These are phyloP conservation scores for Elysia crispata DNA, from an alignment of 2,888 invertebrate species.

Conservation along the genomic window DNA sequence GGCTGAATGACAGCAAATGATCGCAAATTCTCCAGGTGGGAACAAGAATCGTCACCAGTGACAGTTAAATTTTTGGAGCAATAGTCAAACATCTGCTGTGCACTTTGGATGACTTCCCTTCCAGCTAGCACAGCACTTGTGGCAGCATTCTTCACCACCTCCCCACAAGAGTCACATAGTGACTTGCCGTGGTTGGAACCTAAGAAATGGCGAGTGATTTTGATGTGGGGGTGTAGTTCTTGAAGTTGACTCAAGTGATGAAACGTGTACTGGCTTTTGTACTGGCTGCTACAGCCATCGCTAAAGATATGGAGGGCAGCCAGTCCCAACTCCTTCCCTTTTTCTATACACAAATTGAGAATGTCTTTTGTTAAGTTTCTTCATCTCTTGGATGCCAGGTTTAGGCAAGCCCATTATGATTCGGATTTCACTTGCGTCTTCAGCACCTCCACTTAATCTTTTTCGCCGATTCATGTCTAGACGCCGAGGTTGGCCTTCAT, in stretches of 20 bases:
- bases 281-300: conserved; percentile 2
- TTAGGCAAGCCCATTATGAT: no score
- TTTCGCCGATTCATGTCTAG: no score
- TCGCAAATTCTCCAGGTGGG: no score
- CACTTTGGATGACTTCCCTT: conserved; percentile 14
- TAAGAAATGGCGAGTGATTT: conserved; percentile 4
- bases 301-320: not conserved
- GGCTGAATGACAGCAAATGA: no score
- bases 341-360: not conserved
- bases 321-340: not conserved
- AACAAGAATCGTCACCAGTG: not conserved
- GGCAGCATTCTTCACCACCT: conserved; percentile 4
- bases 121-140: conserved; percentile 21
- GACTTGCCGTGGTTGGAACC: conserved; percentile 30
- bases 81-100: not conserved
- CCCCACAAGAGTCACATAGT: conserved; percentile 27
- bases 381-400: no score
- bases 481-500: no score
- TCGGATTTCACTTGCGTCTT: no score
- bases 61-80: not conserved
- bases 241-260: not conserved
- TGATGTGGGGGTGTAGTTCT: not conserved
- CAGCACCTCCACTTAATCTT: no score
- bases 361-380: not conserved
- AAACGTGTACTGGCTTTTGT: not conserved